Evolutionary conservation across 1,140 invertebrate species (phyloP).

Genomic region (Phocides pigmalion): DNA sequence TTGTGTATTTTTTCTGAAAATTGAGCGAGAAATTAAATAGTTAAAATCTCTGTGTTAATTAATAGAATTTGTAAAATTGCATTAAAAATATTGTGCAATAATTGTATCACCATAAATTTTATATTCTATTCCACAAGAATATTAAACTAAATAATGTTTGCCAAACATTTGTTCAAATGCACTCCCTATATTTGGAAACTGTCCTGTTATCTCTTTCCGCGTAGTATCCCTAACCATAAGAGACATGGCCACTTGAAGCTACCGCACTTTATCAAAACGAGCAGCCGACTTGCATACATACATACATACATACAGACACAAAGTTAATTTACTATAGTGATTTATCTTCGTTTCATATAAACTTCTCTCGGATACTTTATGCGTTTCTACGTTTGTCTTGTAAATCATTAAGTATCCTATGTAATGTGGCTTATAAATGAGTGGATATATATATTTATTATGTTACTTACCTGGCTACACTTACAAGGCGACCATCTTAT

Average conservation of each 20-base stretch:
- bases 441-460: too few relatives aligned
- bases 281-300: neutral
- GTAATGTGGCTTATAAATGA: neutral
- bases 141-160: too few relatives aligned
- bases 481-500: too few relatives aligned
- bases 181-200: neutral
- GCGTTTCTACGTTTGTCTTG: neutral
- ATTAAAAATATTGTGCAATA: too few relatives aligned
- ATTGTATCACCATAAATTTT: too few relatives aligned
- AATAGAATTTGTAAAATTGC: too few relatives aligned
- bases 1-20: too few relatives aligned
- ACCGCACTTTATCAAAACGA: conserved; percentile 17
- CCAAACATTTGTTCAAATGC: neutral
- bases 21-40: too few relatives aligned
- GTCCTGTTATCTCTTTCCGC: neutral
- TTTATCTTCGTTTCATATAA: conserved; percentile 1
- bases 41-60: too few relatives aligned
- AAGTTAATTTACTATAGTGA: neutral
- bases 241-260: neutral
- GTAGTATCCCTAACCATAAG: neutral
- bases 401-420: neutral
- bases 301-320: too few relatives aligned
- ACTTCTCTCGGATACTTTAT: neutral
- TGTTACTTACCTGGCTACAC: too few relatives aligned
- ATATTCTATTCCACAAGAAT: too few relatives aligned